Percentiles rank a stretch among this genome's conserved stretches.
Conservation (phyloP, 1,140 invertebrate species). For the Conus ventricosus region DNA sequence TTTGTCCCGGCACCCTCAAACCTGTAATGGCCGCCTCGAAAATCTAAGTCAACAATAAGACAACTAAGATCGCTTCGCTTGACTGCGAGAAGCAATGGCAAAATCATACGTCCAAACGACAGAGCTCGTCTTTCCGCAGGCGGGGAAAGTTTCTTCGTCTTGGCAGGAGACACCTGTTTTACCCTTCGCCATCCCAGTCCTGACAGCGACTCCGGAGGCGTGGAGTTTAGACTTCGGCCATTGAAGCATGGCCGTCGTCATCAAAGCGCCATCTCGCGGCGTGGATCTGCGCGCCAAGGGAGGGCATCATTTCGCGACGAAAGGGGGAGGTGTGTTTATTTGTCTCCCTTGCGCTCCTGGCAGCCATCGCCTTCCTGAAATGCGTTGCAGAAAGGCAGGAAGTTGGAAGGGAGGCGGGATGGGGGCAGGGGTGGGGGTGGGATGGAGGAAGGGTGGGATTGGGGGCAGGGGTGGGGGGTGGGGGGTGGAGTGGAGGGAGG, state of each 20-base stretch:
- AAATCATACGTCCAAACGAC: neutral
- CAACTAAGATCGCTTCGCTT: no score
- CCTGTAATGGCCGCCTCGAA: no score
- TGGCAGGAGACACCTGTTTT: neutral
- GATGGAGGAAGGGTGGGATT: no score
- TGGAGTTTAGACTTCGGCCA: neutral
- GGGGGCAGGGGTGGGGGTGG: no score
- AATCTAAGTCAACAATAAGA: no score
- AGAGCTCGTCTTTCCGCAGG: neutral
- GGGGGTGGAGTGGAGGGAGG: no score
- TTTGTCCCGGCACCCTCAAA: no score
- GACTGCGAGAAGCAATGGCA: no score
- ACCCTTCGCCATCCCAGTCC: neutral
- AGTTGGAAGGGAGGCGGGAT: neutral
- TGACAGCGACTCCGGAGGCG: neutral
- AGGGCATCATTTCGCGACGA: neutral
- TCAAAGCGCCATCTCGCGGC: neutral
- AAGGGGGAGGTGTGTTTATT: neutral
- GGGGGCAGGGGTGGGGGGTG: no score
- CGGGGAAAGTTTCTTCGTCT: neutral
- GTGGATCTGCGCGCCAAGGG: neutral
- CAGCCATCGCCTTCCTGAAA: neutral
- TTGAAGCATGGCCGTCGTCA: conserved; percentile 5
- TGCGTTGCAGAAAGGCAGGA: neutral
- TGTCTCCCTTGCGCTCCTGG: neutral